Evolutionary conservation across 2,888 invertebrate species (phyloP).

Genomic region (Stegana nigrithorax): DNA sequence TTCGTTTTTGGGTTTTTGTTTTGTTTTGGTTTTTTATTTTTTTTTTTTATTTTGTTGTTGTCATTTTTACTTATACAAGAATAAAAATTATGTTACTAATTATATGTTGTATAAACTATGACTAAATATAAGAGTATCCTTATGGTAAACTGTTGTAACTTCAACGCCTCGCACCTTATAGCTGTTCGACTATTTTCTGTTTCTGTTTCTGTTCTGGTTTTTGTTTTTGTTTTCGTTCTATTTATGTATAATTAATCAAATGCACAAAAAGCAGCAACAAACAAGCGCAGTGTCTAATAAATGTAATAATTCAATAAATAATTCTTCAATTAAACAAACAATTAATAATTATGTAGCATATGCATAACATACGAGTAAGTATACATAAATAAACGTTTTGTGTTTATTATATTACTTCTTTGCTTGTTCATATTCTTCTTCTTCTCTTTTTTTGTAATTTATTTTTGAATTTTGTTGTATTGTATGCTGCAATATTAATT

Average conservation of each 20-base stretch:
- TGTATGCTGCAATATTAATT: too few relatives aligned
- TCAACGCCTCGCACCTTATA: too few relatives aligned
- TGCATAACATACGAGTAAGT: too few relatives aligned
- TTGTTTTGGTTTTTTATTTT: constrained; percentile 45
- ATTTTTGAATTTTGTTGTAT: not conserved
- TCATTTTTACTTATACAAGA: constrained; percentile 51
- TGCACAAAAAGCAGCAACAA: constrained; percentile 68
- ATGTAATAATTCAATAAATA: too few relatives aligned
- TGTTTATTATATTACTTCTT: too few relatives aligned
- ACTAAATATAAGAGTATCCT: constrained; percentile 43
- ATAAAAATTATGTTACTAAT: constrained; percentile 52
- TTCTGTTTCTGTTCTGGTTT: constrained; percentile 32
- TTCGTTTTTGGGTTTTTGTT: constrained; percentile 25
- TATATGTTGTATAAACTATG: constrained; percentile 47
- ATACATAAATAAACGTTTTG: too few relatives aligned
- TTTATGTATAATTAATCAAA: constrained; percentile 32
- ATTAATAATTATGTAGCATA: too few relatives aligned
- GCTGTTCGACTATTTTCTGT: too few relatives aligned
- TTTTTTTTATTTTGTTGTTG: constrained; percentile 25
- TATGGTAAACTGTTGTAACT: constrained; percentile 2
- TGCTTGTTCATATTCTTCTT: too few relatives aligned
- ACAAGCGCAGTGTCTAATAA: constrained; percentile 55
- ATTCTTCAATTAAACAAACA: not conserved
- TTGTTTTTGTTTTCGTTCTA: constrained; percentile 29
- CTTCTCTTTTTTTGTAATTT: too few relatives aligned